Percentiles rank a stretch among this genome's conserved stretches.
phyloP scores from a whole-genome alignment of 2,113 vertebrate species.

The Rhinolophus sinicus region DNA sequence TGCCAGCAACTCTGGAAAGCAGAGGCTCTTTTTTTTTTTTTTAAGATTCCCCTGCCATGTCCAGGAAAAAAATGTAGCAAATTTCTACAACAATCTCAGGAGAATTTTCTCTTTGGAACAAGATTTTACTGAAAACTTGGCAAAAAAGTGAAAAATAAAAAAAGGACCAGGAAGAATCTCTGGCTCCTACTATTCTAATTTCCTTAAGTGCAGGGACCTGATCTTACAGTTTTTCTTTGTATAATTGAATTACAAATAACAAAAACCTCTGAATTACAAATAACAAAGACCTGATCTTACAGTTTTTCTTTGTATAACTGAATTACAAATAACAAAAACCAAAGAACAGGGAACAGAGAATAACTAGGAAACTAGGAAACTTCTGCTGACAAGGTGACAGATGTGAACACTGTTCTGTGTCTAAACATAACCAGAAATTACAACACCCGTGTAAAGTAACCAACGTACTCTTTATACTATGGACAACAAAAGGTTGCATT shows the following conservation, averaged over 20 bases:
- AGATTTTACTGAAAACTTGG: not conserved
- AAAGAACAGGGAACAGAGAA: not conserved
- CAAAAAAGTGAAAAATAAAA: not conserved
- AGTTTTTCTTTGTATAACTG: not conserved
- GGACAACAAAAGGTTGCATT: not conserved
- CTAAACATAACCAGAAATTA: not conserved
- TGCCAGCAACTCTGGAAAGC: constrained; percentile 1
- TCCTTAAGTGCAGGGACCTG: not conserved
- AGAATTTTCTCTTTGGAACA: constrained; percentile 24
- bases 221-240: not conserved
- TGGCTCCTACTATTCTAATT: not conserved
- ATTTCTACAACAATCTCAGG: not conserved
- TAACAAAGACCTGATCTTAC: not conserved
- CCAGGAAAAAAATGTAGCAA: not conserved
- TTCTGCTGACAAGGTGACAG: not conserved
- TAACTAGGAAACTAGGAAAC: not conserved
- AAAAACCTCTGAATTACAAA: not conserved
- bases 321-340: not conserved
- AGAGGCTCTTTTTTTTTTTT: constrained; percentile 22
- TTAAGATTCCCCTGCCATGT: not conserved
- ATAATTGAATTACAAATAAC: not conserved
- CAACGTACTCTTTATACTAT: not conserved
- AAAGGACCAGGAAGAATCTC: not conserved
- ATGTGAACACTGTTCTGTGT: not conserved
- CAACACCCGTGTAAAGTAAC: not conserved